Evolutionary conservation across 1,140 invertebrate genomes (phyloP).

Genomic region (Babylonia areolata): DNA sequence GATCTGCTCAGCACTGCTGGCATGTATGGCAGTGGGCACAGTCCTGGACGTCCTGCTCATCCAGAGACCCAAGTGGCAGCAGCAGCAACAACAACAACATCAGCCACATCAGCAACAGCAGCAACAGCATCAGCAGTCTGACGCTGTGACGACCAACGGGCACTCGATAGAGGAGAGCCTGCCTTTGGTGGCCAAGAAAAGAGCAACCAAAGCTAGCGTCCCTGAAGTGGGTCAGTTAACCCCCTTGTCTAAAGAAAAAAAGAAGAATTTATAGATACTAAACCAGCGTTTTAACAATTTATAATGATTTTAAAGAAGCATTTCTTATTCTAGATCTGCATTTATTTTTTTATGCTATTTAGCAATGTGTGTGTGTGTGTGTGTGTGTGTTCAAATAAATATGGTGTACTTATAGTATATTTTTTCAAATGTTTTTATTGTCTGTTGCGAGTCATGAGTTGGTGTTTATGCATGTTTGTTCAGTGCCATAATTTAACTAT

Average conservation of each 20-base stretch:
- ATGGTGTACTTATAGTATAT: not conserved
- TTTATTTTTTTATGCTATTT: not conserved
- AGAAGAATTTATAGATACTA: too few relatives aligned
- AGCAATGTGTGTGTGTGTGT: too few relatives aligned
- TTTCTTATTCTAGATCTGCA: too few relatives aligned
- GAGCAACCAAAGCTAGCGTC: not conserved
- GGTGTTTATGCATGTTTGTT: too few relatives aligned
- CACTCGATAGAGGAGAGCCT: not conserved
- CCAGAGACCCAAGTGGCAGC: conserved; percentile 40
- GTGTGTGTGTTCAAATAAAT: not conserved
- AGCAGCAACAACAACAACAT: not conserved
- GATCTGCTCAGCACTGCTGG: conserved; percentile 7
- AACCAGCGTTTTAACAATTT: too few relatives aligned
- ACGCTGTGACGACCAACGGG: not conserved
- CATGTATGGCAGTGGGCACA: conserved; percentile 46
- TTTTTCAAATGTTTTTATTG: too few relatives aligned
- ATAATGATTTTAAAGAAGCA: too few relatives aligned
- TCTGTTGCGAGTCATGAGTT: too few relatives aligned
- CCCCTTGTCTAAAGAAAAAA: not conserved
- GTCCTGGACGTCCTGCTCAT: conserved; percentile 49
- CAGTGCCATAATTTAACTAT: too few relatives aligned
- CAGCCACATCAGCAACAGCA: too few relatives aligned
- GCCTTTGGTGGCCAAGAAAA: not conserved
- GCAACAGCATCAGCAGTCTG: too few relatives aligned
- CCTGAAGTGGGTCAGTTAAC: not conserved